Conservation (phyloP, 2,888 invertebrate genomes). For the Griposia aprilina region DNA sequence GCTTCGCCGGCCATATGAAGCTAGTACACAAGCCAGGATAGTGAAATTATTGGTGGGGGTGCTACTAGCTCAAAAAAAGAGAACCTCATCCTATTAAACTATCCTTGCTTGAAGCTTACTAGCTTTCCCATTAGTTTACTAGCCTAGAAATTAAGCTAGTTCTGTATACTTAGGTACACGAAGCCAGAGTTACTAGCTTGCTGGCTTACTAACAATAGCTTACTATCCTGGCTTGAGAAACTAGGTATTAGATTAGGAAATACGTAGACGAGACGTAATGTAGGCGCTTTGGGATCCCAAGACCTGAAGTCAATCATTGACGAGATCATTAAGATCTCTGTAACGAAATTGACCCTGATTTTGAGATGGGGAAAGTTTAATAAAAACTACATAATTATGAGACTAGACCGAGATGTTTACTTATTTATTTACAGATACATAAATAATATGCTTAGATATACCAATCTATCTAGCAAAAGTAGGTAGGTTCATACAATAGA, state of each 20-base stretch:
- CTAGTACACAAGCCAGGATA: not conserved
- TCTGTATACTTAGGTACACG: not conserved
- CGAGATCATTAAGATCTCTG: not conserved
- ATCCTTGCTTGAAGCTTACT: not conserved
- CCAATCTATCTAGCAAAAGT: not conserved
- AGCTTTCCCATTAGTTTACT: too few species aligned
- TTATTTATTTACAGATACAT: slow-evolving; percentile 19
- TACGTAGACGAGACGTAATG: not conserved
- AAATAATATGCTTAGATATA: not conserved
- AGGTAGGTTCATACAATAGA: not conserved
- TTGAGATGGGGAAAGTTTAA: not conserved
- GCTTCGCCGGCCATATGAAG: not conserved
- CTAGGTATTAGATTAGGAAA: not conserved
- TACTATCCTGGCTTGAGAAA: not conserved
- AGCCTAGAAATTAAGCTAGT: not conserved
- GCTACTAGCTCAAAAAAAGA: not conserved
- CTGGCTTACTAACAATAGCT: not conserved
- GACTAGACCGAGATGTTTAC: slow-evolving; percentile 27
- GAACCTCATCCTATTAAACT: too few species aligned
- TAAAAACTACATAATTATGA: slow-evolving; percentile 22
- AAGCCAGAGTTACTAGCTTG: not conserved
- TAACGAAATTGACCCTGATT: not conserved
- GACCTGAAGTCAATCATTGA: not conserved
- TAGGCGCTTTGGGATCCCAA: not conserved
- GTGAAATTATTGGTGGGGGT: not conserved